These are phyloP conservation scores for Thecophora atra DNA, from an alignment of 2,888 invertebrate genomes.

Conservation along the genomic window DNA sequence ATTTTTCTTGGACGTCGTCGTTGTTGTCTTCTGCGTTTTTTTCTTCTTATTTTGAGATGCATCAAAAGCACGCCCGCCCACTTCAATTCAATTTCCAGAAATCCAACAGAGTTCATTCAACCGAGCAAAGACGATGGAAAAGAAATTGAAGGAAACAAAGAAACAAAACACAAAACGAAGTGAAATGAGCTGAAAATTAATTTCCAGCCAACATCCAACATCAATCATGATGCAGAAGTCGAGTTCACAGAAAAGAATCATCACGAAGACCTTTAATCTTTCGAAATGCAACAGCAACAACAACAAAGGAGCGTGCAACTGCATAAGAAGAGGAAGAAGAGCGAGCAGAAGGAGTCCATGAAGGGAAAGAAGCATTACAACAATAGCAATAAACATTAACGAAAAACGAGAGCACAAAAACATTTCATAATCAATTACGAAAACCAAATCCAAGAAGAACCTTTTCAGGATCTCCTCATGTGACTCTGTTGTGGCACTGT, in stretches of 20 bases:
- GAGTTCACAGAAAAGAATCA: slow-evolving; percentile 1
- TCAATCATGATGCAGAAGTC: not conserved
- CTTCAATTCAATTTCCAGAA: not conserved
- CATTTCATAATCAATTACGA: slow-evolving; percentile 24
- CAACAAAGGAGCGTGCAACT: slow-evolving; percentile 15
- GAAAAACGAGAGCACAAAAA: no score
- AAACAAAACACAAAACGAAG: no score
- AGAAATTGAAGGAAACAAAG: no score
- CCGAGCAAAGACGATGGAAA: not conserved
- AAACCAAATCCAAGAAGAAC: no score
- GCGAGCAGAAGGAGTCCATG: not conserved
- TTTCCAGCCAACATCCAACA: slow-evolving; percentile 22
- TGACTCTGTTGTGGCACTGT: not conserved
- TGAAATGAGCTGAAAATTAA: slow-evolving; percentile 18
- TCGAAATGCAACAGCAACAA: slow-evolving; percentile 31
- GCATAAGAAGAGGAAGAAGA: not conserved
- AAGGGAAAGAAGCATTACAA: not conserved
- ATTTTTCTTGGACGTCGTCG: not conserved
- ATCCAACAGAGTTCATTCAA: slow-evolving; percentile 3
- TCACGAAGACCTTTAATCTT: slow-evolving; percentile 21
- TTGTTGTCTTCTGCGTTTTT: not conserved
- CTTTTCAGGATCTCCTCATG: no score
- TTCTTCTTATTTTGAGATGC: not conserved
- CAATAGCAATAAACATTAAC: not conserved
- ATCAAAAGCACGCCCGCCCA: not conserved